Base-by-base conservation (phyloP, 2,797 vertebrate genomes). In the Tympanoctomys barrerae region DNA sequence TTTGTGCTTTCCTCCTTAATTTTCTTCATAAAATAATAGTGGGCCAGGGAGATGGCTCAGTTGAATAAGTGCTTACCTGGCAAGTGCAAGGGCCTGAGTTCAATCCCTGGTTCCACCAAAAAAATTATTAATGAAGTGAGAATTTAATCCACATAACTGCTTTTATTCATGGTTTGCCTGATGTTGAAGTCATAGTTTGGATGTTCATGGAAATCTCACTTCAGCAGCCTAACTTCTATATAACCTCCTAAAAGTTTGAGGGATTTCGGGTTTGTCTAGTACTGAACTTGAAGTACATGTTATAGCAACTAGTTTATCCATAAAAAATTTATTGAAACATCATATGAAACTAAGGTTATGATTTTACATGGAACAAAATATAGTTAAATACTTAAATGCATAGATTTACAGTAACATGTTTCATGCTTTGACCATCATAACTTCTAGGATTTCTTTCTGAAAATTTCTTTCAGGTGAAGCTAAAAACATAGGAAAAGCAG, bases 381-480 rank as follows among this genome's bases (percentile, higher is more conserved):
- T 22, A n/a, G 7, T 33, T 73, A 24, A 54, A 61, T 46, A 89
- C 54, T n/a, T 24, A 62, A 87, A 62, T 80, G 59, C 1, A 77
- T 22, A 46, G 24, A 8, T 62, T 89, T 3, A 14, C 61, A 62
- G 24, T 82, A 78, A 39, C 19, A 26, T 73, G 7, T 42, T 91
- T 80, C 80, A 80, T 42, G 31, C 14, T 91, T 93, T 73, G 70
- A 78, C 14, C 22, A 86, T 36, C 13, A 31, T n/a, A 16, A 4
- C 16, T 85, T 89, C 22, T 78, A 80, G 31, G 36, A 71, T 68
- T 42, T 18, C 75, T 42, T 18, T 80, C 78, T n/a, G 7, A 5
- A 79, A 16, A 54, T 36, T 31, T 93, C 85, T 93, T 90, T 89
- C 68, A 93, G 28, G 77, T 64, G 0, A 86, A 82, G 73, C 42